phyloP scores from a whole-genome alignment of 2,113 vertebrate genomes.

The Xenopus laevis region DNA sequence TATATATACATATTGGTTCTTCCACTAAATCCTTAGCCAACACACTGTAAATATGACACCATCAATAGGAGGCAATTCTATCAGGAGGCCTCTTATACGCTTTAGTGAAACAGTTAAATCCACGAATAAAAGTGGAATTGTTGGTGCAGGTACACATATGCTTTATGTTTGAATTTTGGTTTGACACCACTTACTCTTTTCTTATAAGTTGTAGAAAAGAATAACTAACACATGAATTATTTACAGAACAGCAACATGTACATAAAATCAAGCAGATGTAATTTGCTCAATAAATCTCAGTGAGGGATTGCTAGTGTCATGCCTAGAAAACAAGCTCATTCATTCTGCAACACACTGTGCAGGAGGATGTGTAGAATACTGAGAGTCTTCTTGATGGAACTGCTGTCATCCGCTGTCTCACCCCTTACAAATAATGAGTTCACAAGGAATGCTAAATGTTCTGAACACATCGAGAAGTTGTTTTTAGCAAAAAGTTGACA shows the following conservation, averaged over 20 bases:
- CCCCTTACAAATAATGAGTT: conserved; percentile 30
- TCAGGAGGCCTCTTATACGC: no score
- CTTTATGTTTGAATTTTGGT: conserved; percentile 3
- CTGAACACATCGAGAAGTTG: conserved; percentile 14
- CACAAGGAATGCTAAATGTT: conserved; percentile 30
- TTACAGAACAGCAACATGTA: conserved; percentile 31
- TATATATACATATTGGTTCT: conserved; percentile 15
- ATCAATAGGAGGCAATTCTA: no score
- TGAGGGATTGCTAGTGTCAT: conserved; percentile 30
- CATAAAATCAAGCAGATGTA: conserved; percentile 36
- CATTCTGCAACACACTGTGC: conserved; percentile 20
- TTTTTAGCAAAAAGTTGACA: conserved; percentile 21
- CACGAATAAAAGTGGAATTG: no score
- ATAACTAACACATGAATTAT: conserved; percentile 25
- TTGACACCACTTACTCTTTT: not conserved
- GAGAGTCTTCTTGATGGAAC: conserved; percentile 20
- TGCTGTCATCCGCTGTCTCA: conserved; percentile 12
- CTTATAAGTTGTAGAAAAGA: not conserved
- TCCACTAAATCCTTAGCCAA: not conserved
- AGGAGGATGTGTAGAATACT: conserved; percentile 26
- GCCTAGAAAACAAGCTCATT: conserved; percentile 22
- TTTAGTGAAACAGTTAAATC: no score
- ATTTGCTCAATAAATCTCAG: conserved; percentile 40
- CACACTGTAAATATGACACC: not conserved
- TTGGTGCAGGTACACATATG: no score